Percentiles rank a stretch among this genome's conserved stretches.
These are phyloP conservation scores for Ladona fulva DNA, from an alignment of 1,140 invertebrate genomes.

Conservation along the genomic window DNA sequence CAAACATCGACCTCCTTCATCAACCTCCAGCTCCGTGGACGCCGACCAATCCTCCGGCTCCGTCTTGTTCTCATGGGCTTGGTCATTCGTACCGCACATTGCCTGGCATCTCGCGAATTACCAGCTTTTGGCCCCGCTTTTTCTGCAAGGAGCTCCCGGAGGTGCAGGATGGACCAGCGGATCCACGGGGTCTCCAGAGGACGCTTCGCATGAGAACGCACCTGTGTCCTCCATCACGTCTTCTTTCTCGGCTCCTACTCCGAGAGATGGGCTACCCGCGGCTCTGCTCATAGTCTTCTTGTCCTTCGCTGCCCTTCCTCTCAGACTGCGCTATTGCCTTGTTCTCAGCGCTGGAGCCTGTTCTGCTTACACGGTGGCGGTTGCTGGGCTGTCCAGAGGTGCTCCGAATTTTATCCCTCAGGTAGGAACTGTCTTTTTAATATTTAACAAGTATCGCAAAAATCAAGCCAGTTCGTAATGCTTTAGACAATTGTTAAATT, in stretches of 20 bases:
- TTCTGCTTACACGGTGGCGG: conserved; percentile 46
- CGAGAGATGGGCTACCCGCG: conserved; percentile 61
- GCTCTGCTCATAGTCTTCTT: conserved; percentile 70
- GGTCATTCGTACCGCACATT: conserved; percentile 48
- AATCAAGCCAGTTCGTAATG: no score
- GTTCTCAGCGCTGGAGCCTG: conserved; percentile 47
- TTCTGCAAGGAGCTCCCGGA: conserved; percentile 42
- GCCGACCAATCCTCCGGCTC: neutral
- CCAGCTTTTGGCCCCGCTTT: conserved; percentile 48
- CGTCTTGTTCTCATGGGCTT: conserved; percentile 23
- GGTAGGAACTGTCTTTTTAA: neutral
- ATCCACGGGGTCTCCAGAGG: neutral
- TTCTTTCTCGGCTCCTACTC: conserved; percentile 27
- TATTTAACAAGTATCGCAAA: neutral
- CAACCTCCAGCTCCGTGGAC: neutral
- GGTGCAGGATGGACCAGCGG: neutral
- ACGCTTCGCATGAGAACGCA: neutral
- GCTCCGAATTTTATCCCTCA: conserved; percentile 43
- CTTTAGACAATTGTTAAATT: no score
- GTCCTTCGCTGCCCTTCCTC: conserved; percentile 72
- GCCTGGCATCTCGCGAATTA: conserved; percentile 51
- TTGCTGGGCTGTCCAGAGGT: conserved; percentile 52
- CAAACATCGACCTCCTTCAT: neutral
- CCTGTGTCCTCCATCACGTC: neutral
- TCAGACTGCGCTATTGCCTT: conserved; percentile 54